Evolutionary conservation across 2,888 invertebrate genomes (phyloP).

Genomic region (Andrena fulva): DNA sequence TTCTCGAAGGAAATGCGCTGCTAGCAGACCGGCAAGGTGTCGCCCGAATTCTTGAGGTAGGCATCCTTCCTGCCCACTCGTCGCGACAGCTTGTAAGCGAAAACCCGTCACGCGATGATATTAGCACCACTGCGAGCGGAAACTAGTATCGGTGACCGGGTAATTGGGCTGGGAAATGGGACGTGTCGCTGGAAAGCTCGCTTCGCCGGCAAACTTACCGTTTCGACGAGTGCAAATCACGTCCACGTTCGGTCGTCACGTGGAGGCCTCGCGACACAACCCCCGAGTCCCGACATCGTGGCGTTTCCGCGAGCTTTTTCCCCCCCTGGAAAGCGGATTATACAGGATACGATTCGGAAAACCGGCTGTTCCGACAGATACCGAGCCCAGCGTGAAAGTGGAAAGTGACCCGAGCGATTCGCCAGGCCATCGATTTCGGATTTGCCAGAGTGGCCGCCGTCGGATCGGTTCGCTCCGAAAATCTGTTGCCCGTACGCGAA

Average conservation of each 20-base stretch:
- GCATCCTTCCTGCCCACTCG: conserved; percentile 10
- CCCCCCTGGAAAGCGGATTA: conserved; percentile 62
- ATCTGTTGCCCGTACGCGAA: conserved; percentile 5
- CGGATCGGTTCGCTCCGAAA: conserved; percentile 24
- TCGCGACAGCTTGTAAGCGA: neutral
- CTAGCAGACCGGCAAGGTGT: conserved; percentile 78
- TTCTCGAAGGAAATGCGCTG: conserved; percentile 74
- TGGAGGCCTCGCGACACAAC: conserved; percentile 6
- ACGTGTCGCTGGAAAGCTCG: conserved; percentile 16
- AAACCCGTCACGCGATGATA: neutral
- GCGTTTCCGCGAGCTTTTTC: conserved; percentile 27
- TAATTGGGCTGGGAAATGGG: conserved; percentile 26
- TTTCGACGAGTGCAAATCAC: conserved; percentile 33
- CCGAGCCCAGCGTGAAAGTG: conserved; percentile 42
- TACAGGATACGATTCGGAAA: conserved; percentile 46
- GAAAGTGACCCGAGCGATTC: conserved; percentile 50
- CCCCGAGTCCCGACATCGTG: neutral
- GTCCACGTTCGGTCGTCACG: conserved; percentile 25
- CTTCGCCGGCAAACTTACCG: conserved; percentile 6
- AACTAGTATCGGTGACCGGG: conserved; percentile 8
- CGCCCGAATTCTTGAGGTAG: conserved; percentile 80
- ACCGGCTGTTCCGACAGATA: conserved; percentile 45
- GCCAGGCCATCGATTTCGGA: conserved; percentile 54
- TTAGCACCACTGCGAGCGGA: neutral
- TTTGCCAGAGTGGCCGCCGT: conserved; percentile 26